phyloP scores from a whole-genome alignment of 2,888 invertebrate species.

The Coelogynopora nodosa region DNA sequence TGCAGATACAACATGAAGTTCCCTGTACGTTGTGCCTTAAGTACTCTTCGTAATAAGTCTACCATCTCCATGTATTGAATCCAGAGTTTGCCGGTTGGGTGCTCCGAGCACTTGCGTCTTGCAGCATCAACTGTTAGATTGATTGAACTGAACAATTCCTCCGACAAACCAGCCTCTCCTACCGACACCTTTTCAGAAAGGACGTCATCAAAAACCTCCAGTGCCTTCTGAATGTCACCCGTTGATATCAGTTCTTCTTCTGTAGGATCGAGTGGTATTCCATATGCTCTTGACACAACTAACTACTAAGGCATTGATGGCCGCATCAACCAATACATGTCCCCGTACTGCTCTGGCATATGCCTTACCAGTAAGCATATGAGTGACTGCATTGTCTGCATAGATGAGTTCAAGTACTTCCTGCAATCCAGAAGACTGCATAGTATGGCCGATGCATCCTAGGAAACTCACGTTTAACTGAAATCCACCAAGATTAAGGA shows the following conservation, averaged over 20 bases:
- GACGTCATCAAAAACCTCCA: background rate
- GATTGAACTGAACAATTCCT: background rate
- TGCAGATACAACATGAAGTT: background rate
- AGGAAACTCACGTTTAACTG: constrained; percentile 51
- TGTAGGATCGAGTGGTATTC: too few relatives aligned
- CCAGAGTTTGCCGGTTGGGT: constrained; percentile 48
- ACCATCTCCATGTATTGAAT: constrained; percentile 50
- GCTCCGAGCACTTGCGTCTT: background rate
- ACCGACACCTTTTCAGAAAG: background rate
- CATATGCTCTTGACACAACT: too few relatives aligned
- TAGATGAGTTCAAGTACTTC: constrained; percentile 50
- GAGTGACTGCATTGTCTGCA: constrained; percentile 50
- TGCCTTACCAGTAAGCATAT: constrained; percentile 52
- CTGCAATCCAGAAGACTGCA: constrained; percentile 50
- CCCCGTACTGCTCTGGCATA: constrained; percentile 49
- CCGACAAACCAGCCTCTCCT: background rate
- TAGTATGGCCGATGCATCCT: constrained; percentile 50
- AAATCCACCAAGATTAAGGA: constrained; percentile 49
- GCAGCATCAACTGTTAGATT: background rate
- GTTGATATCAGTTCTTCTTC: background rate
- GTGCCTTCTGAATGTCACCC: background rate
- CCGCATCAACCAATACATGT: constrained; percentile 49
- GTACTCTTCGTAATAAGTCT: constrained; percentile 48
- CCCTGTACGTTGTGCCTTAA: constrained; percentile 47
- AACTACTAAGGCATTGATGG: constrained; percentile 41